These are phyloP conservation scores for Diprion similis DNA, from an alignment of 1,140 invertebrate species.

Conservation along the genomic window DNA sequence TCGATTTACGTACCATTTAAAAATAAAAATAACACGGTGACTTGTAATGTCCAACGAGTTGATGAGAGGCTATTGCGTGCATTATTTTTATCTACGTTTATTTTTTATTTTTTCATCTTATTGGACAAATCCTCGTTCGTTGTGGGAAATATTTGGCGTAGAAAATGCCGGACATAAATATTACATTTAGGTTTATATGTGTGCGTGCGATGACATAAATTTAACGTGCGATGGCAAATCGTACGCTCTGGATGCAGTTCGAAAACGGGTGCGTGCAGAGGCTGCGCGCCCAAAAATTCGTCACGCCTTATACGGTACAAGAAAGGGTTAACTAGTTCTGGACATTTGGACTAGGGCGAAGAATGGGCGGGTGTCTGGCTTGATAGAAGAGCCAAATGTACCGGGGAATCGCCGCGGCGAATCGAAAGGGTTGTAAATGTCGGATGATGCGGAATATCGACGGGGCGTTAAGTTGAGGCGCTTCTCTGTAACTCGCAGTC, in stretches of 20 bases:
- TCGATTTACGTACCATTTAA: no score
- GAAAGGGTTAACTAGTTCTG: constrained; percentile 2
- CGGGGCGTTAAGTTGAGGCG: not conserved
- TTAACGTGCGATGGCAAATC: not conserved
- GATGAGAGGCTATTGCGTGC: no score
- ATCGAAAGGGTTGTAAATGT: not conserved
- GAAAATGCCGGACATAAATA: no score
- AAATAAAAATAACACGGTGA: no score
- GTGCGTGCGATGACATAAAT: not conserved
- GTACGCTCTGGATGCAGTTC: not conserved
- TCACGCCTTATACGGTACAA: not conserved
- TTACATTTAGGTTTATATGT: no score
- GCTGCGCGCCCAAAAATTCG: not conserved
- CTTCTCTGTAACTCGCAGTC: no score
- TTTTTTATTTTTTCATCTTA: no score
- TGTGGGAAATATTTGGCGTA: not conserved
- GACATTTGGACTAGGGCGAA: not conserved
- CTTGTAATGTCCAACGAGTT: no score
- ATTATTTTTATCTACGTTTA: no score
- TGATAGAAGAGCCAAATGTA: not conserved
- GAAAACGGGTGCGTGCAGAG: no score
- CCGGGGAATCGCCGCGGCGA: not conserved
- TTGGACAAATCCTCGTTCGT: no score
- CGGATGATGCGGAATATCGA: not conserved
- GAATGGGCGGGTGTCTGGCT: not conserved